Evolutionary conservation across 2,113 vertebrate genomes (phyloP).

Genomic region (Chiloscyllium plagiosum): DNA sequence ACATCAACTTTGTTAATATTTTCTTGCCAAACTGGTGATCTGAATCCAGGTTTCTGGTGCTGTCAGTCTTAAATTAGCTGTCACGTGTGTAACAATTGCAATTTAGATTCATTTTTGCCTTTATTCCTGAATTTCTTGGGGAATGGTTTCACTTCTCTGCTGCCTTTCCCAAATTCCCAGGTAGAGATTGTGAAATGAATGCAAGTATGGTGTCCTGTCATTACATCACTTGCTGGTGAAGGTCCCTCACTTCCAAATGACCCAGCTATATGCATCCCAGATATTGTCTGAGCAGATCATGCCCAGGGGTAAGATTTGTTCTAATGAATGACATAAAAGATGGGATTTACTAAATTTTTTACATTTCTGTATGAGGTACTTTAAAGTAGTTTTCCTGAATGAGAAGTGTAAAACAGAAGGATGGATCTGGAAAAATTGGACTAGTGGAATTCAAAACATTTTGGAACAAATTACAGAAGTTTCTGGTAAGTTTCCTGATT

Average conservation of each 20-base stretch:
- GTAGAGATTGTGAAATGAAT: background rate
- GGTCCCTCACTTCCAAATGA: background rate
- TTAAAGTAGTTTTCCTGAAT: conserved; percentile 19
- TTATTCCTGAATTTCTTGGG: background rate
- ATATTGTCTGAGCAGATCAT: background rate
- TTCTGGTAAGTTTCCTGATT: conserved; percentile 52
- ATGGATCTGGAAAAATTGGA: conserved; percentile 65
- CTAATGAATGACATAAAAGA: background rate
- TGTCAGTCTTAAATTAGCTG: background rate
- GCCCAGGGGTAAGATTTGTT: background rate
- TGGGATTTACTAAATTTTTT: background rate
- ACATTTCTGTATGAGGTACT: background rate
- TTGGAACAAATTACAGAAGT: conserved; percentile 67
- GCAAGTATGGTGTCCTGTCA: no score
- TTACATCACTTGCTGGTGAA: background rate
- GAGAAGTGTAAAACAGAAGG: conserved; percentile 45
- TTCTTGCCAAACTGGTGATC: background rate
- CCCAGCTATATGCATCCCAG: conserved; percentile 33
- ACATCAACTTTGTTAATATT: background rate
- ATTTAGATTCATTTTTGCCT: background rate
- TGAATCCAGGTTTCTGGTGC: background rate
- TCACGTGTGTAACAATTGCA: background rate
- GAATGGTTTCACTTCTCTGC: background rate
- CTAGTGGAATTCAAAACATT: conserved; percentile 67
- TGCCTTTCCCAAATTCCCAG: background rate